Conservation (phyloP, 2,113 vertebrate genomes). For the Seriola dumerili region DNA sequence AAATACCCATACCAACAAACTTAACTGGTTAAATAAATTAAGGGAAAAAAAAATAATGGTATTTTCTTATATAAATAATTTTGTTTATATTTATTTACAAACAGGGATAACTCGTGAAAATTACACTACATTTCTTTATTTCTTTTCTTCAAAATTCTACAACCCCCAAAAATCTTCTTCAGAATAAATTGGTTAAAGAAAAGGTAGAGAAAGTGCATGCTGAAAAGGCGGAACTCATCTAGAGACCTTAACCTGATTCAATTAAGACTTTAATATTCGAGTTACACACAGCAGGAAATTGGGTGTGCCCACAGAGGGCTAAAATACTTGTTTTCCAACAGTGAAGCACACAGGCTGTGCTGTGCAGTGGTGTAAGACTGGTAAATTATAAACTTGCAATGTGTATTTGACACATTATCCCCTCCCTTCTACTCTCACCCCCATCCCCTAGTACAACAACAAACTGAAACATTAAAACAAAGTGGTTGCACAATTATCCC, state of each 20-base stretch:
- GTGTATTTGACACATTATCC: constrained; percentile 62
- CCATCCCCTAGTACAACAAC: constrained; percentile 40
- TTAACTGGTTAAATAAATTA: constrained; percentile 7
- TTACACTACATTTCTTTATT: too few species aligned
- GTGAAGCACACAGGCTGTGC: constrained; percentile 30
- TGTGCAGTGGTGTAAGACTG: constrained; percentile 42
- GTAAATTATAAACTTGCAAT: constrained; percentile 60
- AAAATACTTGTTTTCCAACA: constrained; percentile 65
- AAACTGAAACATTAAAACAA: constrained; percentile 68
- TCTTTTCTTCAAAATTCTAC: too few species aligned
- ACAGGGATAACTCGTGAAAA: not conserved
- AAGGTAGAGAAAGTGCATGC: not conserved
- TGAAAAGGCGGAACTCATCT: not conserved
- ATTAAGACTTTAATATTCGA: constrained; percentile 43
- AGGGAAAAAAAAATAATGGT: not conserved
- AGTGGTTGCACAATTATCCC: constrained; percentile 74
- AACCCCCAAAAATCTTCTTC: not conserved
- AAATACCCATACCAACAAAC: too few species aligned
- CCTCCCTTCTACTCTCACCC: not conserved
- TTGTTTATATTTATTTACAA: too few species aligned
- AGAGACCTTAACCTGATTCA: constrained; percentile 29
- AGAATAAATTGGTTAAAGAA: not conserved
- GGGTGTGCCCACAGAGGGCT: constrained; percentile 40
- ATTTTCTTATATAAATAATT: not conserved
- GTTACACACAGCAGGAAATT: constrained; percentile 48